Evolutionary conservation across 2,888 invertebrate genomes (phyloP), one percentile per base, ranked within the genome.

Genomic region (Drosophila prostipennis): DNA sequence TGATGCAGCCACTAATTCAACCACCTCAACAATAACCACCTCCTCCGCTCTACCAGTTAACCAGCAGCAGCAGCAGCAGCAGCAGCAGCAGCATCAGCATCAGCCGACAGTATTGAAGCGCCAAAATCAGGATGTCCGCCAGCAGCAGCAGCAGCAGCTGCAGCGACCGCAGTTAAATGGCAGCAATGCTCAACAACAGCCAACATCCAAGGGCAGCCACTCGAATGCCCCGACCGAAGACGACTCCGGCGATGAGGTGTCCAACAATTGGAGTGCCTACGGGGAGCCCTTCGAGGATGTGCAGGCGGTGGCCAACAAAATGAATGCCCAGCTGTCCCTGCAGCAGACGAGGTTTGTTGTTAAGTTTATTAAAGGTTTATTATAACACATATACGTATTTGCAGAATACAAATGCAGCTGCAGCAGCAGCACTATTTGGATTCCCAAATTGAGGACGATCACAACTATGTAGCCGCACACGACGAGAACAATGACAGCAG

Each of bases 401-500:
- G 7, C 29, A 64, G 64, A 32, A 5, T 29, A 2, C 72, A 75
- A 11, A 70, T 63, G 1, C 69, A 64, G 10, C 60, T 52, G 4
- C 54, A 43, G 16, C 84, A 57, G 10, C 48, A 74, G 45, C 79
- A 74, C 37, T 78, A 77, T 51, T 34, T 90, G 67, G 90, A 90
- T 39, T 83, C 87, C 0, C 88, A 89, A 23, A 77, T 89, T 4
- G 90, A 90, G 53, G 90, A 90, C 10, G 90, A 90, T 72, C 90
- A 90, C 70, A 90, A 90, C 14, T 91, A 90, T 77, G 90, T 90
- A 56, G 81, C 87, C 1, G 88, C 87, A 3, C 90, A 91, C 11
- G 91, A 91, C 48, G 91, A 90, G 45, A 90, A 87, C 8, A 91
- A 90, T 51, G 84, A 85, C 2, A 80, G 76, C 68, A 90, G 89